A percentile compares a stretch with the other conserved stretches of the same genome.
These are phyloP conservation scores for Polymixis lichenea DNA, from an alignment of 2,888 invertebrate species.

Conservation along the genomic window DNA sequence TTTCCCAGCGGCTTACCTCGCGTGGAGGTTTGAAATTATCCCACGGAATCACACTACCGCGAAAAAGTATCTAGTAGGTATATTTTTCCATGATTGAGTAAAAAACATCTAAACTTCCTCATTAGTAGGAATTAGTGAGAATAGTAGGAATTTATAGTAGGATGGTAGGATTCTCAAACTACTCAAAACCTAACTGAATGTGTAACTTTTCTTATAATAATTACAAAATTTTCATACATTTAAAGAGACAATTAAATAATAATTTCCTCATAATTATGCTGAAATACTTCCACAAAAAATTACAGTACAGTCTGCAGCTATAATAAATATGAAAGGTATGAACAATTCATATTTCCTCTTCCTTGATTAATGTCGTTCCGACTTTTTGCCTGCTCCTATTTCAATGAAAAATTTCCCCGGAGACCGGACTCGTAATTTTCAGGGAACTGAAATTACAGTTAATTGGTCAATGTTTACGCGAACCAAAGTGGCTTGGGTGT, in stretches of 20 bases:
- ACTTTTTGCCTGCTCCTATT: constrained; percentile 81
- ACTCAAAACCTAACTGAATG: not conserved
- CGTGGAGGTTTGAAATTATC: too few relatives aligned
- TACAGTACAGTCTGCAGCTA: constrained; percentile 11
- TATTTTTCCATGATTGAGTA: too few relatives aligned
- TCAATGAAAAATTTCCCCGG: constrained; percentile 88
- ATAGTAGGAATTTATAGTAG: too few relatives aligned
- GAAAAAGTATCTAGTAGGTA: too few relatives aligned
- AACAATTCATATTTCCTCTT: constrained; percentile 70
- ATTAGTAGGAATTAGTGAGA: too few relatives aligned
- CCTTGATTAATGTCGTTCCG: constrained; percentile 82
- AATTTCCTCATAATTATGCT: not conserved
- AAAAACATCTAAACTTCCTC: too few relatives aligned
- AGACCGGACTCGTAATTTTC: constrained; percentile 78
- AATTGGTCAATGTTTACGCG: constrained; percentile 76
- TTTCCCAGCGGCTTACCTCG: too few relatives aligned
- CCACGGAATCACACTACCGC: too few relatives aligned
- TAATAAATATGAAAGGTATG: constrained; percentile 26
- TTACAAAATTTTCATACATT: not conserved
- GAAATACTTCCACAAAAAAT: constrained; percentile 8
- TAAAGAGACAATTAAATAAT: not conserved
- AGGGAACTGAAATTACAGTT: constrained; percentile 75
- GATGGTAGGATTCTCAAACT: not conserved
- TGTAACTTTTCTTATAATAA: not conserved
- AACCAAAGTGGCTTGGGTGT: constrained; percentile 59